Base-by-base conservation (phyloP, 2,888 invertebrate species). In the Phania funesta region DNA sequence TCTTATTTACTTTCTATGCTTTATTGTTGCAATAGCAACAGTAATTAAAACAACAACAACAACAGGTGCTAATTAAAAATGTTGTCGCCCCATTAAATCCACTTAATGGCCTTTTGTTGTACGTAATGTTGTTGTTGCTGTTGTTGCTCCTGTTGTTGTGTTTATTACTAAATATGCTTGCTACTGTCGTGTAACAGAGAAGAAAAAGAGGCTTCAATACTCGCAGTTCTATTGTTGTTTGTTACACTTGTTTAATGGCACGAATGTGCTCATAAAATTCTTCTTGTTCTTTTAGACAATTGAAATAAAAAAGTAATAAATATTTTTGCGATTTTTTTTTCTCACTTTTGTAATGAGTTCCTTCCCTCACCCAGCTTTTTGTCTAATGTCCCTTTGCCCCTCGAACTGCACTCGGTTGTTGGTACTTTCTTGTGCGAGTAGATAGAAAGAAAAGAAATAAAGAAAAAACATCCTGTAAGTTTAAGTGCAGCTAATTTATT, bases 1-100 rank as follows among this genome's bases (percentile, higher is more conserved):
- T 46, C 3, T 2, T 38, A 38, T 0, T 56, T 44, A 32, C 41
- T 56, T 13, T 62, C 44, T 44, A 13, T 44, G 20, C 9, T 41
- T 58, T 58, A 41, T 62, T 64, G 18, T 29, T 62, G 52, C 35
- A 52, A 52, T 18, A 29, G 32, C 38, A 58, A 8, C 26, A 74
- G 65, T 74, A 74, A 74, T 74, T 65, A 74, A 74, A 74, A 22
- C 56, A 70, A 64, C 78, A 85, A 83, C 80, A 82, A 83, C 80
- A 86, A 85, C 87, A 87, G 88, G 88, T 89, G 88, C 87, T 89
- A 89, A 89, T 89, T 89, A 89, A 89, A 89, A 89, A 88, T 88
- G 88, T 88, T 89, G 89, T 89, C 86, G 89, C 87, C 89, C 86
- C 89, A 87, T 89, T 89, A 88, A 87, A 86, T 82, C 58, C 78